Base-by-base conservation (phyloP, 2,797 vertebrate species). In the Staurois parvus region DNA sequence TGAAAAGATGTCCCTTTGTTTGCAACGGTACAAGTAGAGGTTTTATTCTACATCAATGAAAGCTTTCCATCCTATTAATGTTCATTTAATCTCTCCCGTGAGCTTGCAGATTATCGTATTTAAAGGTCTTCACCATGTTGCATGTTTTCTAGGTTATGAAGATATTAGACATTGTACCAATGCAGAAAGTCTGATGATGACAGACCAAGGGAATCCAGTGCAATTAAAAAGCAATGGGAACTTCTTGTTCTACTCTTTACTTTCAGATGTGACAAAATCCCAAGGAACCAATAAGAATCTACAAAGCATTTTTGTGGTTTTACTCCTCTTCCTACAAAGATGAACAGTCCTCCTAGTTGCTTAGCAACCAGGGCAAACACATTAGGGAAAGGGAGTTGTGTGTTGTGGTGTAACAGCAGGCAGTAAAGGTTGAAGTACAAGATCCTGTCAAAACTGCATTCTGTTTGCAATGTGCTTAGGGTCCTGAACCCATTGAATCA, bases 41-140 rank as follows among this genome's bases (percentile, higher is more conserved):
- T 81, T 82, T 82, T 74, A 64, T 34, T 82, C 34, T 82, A 24
- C 70, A 66, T 82, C 80, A 74, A 21, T 45, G 26, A 40, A 72
- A 81, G 79, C 79, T 81, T 81, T 81, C 68, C 48, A 72, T 81
- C 10, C 56, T 56, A 81, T 81, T 81, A 81, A 68, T 28, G 79
- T 28, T 81, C 70, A 48, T 81, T 72, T 81, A 81, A 81, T 81
- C 79, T 81, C 68, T 81, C 79, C 79, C 79, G 26, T 72, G 68
- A 72, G 79, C 15, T 62, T 40, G 62, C 56, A 83, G 72, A 75
- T 83, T 83, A 83, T 83, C 62, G 56, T 73, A 45, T 56, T 83
- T 83, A 67, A 74, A 83, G 81, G 62, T 76, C 62, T 75, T 67
- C 59, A 83, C 37, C 62, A 66, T 75, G 72, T 83, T 29, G 72